phyloP scores from a whole-genome alignment of 2,797 vertebrate genomes.

The Morus bassanus region DNA sequence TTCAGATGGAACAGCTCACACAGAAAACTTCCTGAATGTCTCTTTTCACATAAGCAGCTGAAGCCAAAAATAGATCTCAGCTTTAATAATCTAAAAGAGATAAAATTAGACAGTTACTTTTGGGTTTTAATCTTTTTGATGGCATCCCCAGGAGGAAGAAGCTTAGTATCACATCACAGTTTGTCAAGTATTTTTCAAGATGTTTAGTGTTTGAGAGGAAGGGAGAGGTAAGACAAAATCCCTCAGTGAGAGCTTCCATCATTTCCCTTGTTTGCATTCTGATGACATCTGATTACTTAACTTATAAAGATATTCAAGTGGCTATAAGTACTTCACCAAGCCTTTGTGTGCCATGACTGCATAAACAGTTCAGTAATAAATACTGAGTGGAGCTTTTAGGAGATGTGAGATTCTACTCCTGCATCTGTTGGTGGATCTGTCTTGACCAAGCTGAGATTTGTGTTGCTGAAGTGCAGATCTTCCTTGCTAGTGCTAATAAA shows the following conservation, averaged over 20 bases:
- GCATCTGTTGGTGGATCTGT: neutral
- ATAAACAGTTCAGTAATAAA: neutral
- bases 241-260: neutral
- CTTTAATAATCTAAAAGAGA: constrained; percentile 16
- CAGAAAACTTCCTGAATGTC: neutral
- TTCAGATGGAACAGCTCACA: neutral
- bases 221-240: neutral
- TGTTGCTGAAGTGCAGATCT: neutral
- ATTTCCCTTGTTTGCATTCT: constrained; percentile 39
- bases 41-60: neutral
- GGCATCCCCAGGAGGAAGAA: neutral
- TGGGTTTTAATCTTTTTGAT: constrained; percentile 39
- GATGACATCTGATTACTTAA: constrained; percentile 42
- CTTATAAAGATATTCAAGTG: constrained; percentile 18
- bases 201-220: neutral
- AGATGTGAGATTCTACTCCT: neutral
- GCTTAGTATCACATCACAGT: neutral
- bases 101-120: neutral
- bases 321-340: neutral
- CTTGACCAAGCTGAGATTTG: neutral
- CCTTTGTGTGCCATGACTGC: neutral
- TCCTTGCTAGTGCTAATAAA: neutral
- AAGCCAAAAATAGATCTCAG: neutral
- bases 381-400: neutral
- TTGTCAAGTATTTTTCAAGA: constrained; percentile 28